A percentile compares a stretch with the other conserved stretches of the same genome.
phyloP scores from a whole-genome alignment of 2,113 vertebrate species.

The Phrynocephalus versicolor region DNA sequence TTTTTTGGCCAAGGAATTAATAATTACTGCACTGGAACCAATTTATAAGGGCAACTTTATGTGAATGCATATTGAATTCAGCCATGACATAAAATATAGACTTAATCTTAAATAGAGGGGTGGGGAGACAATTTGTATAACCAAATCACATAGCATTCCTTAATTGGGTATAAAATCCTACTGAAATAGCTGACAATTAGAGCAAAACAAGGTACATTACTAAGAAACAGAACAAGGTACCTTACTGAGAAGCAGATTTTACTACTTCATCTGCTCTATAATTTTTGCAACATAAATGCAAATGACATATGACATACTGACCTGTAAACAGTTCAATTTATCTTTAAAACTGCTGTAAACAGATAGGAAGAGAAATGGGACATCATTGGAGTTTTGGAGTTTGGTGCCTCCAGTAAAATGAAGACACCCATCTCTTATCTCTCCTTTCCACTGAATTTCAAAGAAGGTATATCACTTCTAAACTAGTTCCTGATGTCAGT shows the following conservation, averaged over 20 bases:
- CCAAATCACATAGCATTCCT: background rate
- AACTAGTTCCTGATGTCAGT: too few species aligned
- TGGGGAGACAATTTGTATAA: background rate
- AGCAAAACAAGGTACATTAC: background rate
- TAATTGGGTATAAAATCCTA: constrained; percentile 15
- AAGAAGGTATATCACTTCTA: too few species aligned
- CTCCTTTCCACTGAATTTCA: too few species aligned
- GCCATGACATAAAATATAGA: background rate
- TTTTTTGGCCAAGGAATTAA: constrained; percentile 46
- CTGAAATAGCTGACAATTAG: background rate
- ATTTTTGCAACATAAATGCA: constrained; percentile 31
- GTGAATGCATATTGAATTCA: constrained; percentile 21
- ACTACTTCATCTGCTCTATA: background rate
- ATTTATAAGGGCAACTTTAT: constrained; percentile 39
- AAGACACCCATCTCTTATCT: too few species aligned
- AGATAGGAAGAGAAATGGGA: background rate
- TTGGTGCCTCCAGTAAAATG: too few species aligned
- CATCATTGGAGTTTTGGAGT: too few species aligned
- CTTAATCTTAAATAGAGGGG: constrained; percentile 27
- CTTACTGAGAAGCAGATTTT: background rate
- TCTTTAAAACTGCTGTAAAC: constrained; percentile 32
- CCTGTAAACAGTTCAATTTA: constrained; percentile 6
- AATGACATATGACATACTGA: background rate
- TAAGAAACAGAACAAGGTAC: background rate
- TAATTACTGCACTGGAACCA: constrained; percentile 47